phyloP scores from a whole-genome alignment of 2,888 invertebrate genomes.

The Neoitamus cyanurus region DNA sequence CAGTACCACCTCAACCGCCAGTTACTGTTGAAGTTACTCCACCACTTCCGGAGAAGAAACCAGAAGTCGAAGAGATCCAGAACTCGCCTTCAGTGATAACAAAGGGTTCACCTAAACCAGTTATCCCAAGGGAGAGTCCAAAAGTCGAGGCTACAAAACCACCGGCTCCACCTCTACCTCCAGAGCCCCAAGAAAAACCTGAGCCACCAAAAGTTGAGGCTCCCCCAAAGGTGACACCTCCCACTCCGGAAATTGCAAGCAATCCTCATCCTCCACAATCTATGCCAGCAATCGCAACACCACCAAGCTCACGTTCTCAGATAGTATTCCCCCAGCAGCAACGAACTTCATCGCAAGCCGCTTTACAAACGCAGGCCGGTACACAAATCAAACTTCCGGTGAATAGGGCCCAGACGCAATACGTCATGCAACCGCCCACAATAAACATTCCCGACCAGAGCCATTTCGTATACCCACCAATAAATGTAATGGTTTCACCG shows the following conservation, averaged over 20 bases:
- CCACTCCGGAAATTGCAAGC: not conserved
- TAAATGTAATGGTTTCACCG: constrained; percentile 62
- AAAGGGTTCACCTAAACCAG: constrained; percentile 56
- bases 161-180: not conserved
- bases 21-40: not conserved
- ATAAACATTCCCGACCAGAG: constrained; percentile 73
- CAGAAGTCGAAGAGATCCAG: not conserved
- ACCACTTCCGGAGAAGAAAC: not conserved
- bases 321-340: not conserved
- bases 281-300: not conserved
- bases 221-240: not conserved
- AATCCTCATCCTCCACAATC: not conserved
- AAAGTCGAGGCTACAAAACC: not conserved
- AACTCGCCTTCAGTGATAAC: constrained; percentile 59
- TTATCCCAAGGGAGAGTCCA: not conserved
- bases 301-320: constrained; percentile 55
- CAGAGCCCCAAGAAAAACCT: not conserved
- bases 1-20: not conserved
- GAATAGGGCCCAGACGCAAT: constrained; percentile 58
- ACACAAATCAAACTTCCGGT: constrained; percentile 65
- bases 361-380: constrained; percentile 38
- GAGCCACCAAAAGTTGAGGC: not conserved
- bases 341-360: not conserved
- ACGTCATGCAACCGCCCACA: constrained; percentile 73
- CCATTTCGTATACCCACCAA: constrained; percentile 59